Evolutionary conservation across 2,888 invertebrate genomes (phyloP).

Genomic region (Priocnemis perturbator): DNA sequence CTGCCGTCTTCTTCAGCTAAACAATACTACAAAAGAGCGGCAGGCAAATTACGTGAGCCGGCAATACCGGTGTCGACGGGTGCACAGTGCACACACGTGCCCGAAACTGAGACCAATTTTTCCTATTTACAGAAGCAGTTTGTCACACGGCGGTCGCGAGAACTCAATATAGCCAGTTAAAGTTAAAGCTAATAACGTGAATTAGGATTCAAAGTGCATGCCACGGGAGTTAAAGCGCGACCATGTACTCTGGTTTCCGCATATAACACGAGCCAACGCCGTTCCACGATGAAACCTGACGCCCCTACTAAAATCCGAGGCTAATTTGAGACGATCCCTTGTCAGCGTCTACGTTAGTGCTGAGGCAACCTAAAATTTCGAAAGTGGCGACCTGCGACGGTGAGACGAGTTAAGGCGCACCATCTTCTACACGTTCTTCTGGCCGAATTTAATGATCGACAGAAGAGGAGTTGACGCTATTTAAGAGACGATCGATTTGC

Average conservation of each 20-base stretch:
- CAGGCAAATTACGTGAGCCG: too few species aligned
- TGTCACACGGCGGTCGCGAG: constrained; percentile 15
- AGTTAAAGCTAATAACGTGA: constrained; percentile 49
- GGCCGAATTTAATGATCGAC: too few species aligned
- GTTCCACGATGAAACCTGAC: constrained; percentile 57
- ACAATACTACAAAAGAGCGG: too few species aligned
- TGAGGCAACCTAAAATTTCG: constrained; percentile 21
- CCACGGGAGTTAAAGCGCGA: constrained; percentile 44
- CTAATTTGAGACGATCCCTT: constrained; percentile 41
- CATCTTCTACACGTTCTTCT: too few species aligned
- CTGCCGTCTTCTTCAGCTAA: too few species aligned
- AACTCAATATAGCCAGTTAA: constrained; percentile 56
- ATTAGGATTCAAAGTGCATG: constrained; percentile 64
- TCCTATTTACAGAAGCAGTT: neutral
- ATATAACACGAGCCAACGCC: constrained; percentile 37
- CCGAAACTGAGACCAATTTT: too few species aligned
- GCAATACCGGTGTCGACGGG: too few species aligned
- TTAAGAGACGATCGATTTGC: too few species aligned
- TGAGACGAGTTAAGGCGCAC: too few species aligned
- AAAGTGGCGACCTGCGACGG: constrained; percentile 16
- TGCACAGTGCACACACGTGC: too few species aligned
- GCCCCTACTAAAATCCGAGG: constrained; percentile 58
- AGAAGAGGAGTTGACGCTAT: too few species aligned
- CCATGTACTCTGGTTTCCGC: constrained; percentile 36
- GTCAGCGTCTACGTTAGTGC: constrained; percentile 20